Conservation (phyloP, 2,797 vertebrate species). For the Channa striata region DNA sequence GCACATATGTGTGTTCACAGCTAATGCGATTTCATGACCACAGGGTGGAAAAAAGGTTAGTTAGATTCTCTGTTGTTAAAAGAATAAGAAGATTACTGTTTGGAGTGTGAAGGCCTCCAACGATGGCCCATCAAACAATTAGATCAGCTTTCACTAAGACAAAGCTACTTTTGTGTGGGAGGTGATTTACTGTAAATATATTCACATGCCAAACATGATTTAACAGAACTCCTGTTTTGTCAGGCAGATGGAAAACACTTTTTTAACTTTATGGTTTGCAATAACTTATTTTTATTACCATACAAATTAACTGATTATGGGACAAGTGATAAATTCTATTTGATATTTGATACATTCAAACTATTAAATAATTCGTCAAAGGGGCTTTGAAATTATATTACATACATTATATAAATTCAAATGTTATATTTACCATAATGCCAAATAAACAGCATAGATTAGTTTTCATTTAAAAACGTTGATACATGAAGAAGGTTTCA, state of each 20-base stretch:
- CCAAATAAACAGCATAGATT: too few relatives aligned
- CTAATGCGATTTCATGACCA: background rate
- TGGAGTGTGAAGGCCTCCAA: conserved; percentile 1
- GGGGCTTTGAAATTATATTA: too few relatives aligned
- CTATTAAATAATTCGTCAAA: too few relatives aligned
- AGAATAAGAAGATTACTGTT: background rate
- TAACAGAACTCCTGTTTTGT: conserved; percentile 18
- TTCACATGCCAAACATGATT: conserved; percentile 31
- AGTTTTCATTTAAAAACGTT: too few relatives aligned
- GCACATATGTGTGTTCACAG: background rate
- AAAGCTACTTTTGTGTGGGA: conserved; percentile 40
- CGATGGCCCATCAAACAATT: conserved; percentile 20
- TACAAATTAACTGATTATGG: too few relatives aligned
- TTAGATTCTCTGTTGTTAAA: background rate
- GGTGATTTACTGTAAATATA: conserved; percentile 28
- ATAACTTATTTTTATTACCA: too few relatives aligned
- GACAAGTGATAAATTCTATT: too few relatives aligned
- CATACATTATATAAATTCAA: too few relatives aligned
- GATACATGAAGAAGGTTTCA: too few relatives aligned
- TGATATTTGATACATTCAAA: too few relatives aligned
- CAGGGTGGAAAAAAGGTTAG: background rate
- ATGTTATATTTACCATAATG: too few relatives aligned
- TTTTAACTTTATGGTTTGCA: background rate
- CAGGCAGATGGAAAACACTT: conserved; percentile 6
- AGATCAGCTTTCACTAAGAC: conserved; percentile 14